Conservation (phyloP, 1,140 invertebrate genomes). For the Hypsibius dujardini region DNA sequence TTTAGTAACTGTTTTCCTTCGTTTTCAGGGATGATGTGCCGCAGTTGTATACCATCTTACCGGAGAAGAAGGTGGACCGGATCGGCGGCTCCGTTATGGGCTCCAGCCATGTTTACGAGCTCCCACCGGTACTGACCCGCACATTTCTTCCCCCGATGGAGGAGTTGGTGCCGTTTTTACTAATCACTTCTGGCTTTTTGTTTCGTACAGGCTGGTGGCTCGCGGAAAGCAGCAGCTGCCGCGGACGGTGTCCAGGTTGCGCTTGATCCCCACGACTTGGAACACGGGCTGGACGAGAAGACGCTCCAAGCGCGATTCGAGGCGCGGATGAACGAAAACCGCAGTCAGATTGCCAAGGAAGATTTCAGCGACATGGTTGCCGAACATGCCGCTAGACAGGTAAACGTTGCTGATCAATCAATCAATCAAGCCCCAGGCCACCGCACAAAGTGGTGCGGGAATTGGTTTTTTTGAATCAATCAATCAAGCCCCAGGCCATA, state of each 20-base stretch:
- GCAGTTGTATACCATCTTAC: constrained; percentile 73
- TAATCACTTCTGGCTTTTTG: too few species aligned
- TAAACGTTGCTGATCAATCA: constrained; percentile 3
- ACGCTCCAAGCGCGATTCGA: constrained; percentile 92
- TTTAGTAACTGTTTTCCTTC: too few species aligned
- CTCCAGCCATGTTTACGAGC: constrained; percentile 89
- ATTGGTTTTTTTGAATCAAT: too few species aligned
- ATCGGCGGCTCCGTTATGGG: constrained; percentile 81
- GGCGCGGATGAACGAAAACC: constrained; percentile 77
- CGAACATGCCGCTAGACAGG: constrained; percentile 80
- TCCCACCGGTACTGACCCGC: constrained; percentile 49
- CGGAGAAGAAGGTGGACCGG: constrained; percentile 74
- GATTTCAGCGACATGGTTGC: constrained; percentile 96
- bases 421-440: too few species aligned
- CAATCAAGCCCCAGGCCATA: too few species aligned
- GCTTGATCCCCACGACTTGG: constrained; percentile 71
- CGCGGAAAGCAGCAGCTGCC: constrained; percentile 17
- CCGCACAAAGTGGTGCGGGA: too few species aligned
- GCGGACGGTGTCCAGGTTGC: constrained; percentile 62
- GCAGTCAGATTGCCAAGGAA: constrained; percentile 67
- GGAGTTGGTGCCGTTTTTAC: too few species aligned
- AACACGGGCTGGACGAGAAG: constrained; percentile 56
- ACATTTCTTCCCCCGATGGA: too few species aligned
- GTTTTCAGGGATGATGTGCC: constrained; percentile 59
- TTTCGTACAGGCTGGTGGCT: too few species aligned